Evolutionary conservation across 1,140 invertebrate genomes (phyloP).

Genomic region (Conus ventricosus): DNA sequence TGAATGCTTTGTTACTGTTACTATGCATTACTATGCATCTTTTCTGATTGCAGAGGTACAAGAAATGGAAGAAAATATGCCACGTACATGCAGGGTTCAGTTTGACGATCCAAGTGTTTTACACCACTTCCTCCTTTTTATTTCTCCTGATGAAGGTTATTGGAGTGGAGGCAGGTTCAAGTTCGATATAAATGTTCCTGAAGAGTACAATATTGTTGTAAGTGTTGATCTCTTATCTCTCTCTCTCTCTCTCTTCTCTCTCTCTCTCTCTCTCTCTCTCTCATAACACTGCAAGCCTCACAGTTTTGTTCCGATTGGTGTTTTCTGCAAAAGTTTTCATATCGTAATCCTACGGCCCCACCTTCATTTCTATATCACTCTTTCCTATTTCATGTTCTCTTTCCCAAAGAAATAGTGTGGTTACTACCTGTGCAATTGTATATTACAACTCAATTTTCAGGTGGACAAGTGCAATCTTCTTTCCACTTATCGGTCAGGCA

Average conservation of each 20-base stretch:
- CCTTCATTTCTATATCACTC: too few species aligned
- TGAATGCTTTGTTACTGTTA: too few species aligned
- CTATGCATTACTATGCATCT: too few species aligned
- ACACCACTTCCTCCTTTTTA: conserved; percentile 86
- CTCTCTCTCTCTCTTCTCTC: conserved; percentile 4
- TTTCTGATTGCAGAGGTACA: conserved; percentile 81
- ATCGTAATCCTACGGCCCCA: too few species aligned
- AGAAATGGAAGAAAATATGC: conserved; percentile 92
- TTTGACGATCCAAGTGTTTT: conserved; percentile 90
- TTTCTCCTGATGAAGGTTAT: conserved; percentile 91
- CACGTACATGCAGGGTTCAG: conserved; percentile 84
- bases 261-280: conserved; percentile 24
- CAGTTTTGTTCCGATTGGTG: not conserved
- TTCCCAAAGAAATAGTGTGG: too few species aligned
- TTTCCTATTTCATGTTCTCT: not conserved
- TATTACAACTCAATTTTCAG: too few species aligned
- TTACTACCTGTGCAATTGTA: too few species aligned
- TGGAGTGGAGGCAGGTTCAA: conserved; percentile 91
- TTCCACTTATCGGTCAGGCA: too few species aligned
- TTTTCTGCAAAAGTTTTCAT: too few species aligned
- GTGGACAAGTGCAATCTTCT: too few species aligned
- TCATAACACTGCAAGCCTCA: not conserved
- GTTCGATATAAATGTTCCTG: conserved; percentile 90
- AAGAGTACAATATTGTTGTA: conserved; percentile 97
- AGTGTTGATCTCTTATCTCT: conserved; percentile 58